Base-by-base conservation (phyloP, 2,113 vertebrate species). In the Nothocercus nigrocapillus region DNA sequence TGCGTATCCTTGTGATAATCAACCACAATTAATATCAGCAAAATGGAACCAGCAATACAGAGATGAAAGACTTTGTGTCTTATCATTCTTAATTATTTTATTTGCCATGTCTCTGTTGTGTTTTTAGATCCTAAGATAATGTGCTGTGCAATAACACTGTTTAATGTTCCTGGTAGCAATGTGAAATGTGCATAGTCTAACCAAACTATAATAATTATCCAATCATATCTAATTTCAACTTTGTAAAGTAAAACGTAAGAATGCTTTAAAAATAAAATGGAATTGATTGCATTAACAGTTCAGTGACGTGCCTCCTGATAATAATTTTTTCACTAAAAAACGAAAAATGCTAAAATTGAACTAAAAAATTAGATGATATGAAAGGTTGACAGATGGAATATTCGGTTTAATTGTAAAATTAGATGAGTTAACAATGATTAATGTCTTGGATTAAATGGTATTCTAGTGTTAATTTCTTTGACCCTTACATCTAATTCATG, bases 391-490 rank as follows among this genome's bases (percentile, higher is more conserved):
- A 82, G 51, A 83, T 59, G 82, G 25, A 85, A 73, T 95, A 96
- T 92, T 93, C 79, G 76, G 49, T 91, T 79, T 95, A 91, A 94
- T 91, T 96, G 84, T 94, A 96, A 92, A 96, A 95, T 94, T 86
- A 95, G 75, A 94, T 72, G 85, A 82, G 58, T 94, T 97, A 96
- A 91, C 68, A 90, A n/a, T 95, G 61, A 96, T 95, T 94, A 94
- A 96, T 97, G 61, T 74, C 72, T 72, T 76, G 94, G 82, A 95
- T 94, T 93, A 95, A 95, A 82, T 94, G 84, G 79, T 92, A 64
- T 80, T 94, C 81, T 80, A 82, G 47, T 96, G 91, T 94, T 96
- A 96, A 97, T 97, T 97, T 96, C 27, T 85, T 92, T 94, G 96
- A 96, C 94, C 93, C 96, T 90, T 93, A 79, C 36, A 75, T 91